These are phyloP conservation scores for Bambusicola thoracicus DNA, from an alignment of 2,113 vertebrate genomes.

Conservation along the genomic window DNA sequence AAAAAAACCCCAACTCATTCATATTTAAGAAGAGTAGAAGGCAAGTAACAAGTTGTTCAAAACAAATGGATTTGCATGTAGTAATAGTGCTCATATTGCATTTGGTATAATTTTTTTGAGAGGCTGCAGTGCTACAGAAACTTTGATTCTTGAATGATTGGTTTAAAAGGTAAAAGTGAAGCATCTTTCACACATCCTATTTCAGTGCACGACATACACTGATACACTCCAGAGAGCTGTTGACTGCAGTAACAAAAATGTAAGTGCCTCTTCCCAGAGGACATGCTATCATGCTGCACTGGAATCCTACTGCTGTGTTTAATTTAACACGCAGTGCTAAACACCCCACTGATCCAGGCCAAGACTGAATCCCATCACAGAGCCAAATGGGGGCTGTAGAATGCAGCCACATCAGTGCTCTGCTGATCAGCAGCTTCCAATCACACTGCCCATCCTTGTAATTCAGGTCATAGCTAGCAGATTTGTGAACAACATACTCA, in stretches of 20 bases:
- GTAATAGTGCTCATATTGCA: not conserved
- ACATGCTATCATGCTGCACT: not conserved
- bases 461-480: not conserved
- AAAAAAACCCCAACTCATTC: not conserved
- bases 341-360: not conserved
- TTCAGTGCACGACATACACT: not conserved
- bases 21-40: not conserved
- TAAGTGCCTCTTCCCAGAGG: not conserved
- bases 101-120: not conserved
- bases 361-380: not conserved
- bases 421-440: not conserved
- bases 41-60: not conserved
- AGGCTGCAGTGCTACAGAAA: not conserved
- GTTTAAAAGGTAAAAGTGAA: not conserved
- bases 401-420: fast-evolving
- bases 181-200: not conserved
- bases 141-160: not conserved
- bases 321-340: not conserved
- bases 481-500: conserved; percentile 80
- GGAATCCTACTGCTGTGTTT: not conserved
- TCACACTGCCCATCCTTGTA: not conserved
- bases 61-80: not conserved
- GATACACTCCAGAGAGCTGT: not conserved
- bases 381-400: not conserved
- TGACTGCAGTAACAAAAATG: not conserved